A percentile compares a stretch with the other conserved stretches of the same genome.
These are phyloP conservation scores for Vidua macroura DNA, from an alignment of 2,113 vertebrate genomes.

Conservation along the genomic window DNA sequence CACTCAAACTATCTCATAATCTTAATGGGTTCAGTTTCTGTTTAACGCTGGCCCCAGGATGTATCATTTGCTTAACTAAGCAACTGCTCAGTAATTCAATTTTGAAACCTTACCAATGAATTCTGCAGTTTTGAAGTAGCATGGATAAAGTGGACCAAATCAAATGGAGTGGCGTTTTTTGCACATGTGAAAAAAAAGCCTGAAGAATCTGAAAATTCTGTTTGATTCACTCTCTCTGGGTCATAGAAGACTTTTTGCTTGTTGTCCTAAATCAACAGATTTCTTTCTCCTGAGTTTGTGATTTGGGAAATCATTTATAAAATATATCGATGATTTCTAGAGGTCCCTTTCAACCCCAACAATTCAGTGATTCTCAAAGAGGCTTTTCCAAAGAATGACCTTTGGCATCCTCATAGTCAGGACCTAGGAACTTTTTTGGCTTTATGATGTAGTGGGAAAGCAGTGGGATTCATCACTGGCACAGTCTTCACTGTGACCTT, in stretches of 20 bases:
- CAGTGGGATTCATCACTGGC: neutral
- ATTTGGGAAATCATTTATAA: neutral
- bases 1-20: neutral
- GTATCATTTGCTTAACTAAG: neutral
- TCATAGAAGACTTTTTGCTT: neutral
- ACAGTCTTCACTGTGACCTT: neutral
- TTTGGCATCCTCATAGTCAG: neutral
- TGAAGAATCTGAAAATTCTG: neutral
- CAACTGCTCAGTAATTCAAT: neutral
- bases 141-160: neutral
- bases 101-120: neutral
- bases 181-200: neutral
- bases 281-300: neutral
- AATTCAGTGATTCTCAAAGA: neutral
- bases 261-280: neutral
- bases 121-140: neutral
- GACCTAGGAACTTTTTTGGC: neutral
- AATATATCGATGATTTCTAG: neutral
- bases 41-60: neutral
- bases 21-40: neutral
- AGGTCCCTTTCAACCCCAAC: neutral
- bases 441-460: rapidly evolving
- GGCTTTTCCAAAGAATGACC: neutral
- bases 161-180: rapidly evolving
- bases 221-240: neutral